Conservation (phyloP, 2,888 invertebrate genomes). For the Erynnis tages region DNA sequence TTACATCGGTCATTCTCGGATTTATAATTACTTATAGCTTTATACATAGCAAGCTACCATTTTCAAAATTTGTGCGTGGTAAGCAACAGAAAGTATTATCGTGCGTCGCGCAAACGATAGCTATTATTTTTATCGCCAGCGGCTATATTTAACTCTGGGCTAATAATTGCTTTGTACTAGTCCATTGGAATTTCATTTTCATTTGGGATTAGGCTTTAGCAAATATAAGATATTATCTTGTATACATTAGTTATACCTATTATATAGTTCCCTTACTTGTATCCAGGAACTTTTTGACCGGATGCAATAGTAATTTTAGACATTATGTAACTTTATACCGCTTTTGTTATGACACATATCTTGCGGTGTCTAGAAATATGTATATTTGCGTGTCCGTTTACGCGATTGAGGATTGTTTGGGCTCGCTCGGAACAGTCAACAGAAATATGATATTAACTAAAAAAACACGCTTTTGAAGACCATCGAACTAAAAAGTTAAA, state of each 20-base stretch:
- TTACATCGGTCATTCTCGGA: too few relatives aligned
- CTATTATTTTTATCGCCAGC: conserved; percentile 63
- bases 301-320: conserved; percentile 7
- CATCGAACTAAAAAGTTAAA: too few relatives aligned
- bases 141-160: conserved; percentile 62
- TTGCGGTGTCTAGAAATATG: conserved; percentile 12
- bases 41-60: too few relatives aligned
- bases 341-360: conserved; percentile 8
- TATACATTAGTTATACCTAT: too few relatives aligned
- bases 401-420: background rate
- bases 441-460: background rate
- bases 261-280: too few relatives aligned
- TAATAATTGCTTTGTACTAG: conserved; percentile 56
- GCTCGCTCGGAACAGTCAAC: background rate
- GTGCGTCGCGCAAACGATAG: conserved; percentile 40
- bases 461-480: too few relatives aligned
- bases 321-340: conserved; percentile 19
- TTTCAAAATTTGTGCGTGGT: conserved; percentile 7
- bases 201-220: conserved; percentile 3
- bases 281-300: background rate
- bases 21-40: too few relatives aligned
- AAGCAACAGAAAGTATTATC: conserved; percentile 32
- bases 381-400: conserved; percentile 15
- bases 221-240: too few relatives aligned
- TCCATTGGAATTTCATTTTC: conserved; percentile 17